Evolutionary conservation across 2,888 invertebrate genomes (phyloP).

Genomic region (Embidobia sp.): DNA sequence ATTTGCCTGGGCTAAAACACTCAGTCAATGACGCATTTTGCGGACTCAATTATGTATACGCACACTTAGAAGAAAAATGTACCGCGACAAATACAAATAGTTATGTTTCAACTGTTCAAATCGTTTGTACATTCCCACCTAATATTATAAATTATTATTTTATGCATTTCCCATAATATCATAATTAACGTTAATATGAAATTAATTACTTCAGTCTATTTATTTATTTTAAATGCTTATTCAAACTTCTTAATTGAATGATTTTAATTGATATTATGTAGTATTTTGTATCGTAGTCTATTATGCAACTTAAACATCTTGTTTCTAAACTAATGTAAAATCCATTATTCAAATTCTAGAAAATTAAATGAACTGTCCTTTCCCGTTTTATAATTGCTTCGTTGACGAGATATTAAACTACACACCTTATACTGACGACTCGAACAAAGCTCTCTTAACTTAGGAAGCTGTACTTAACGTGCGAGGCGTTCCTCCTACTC

Average conservation of each 20-base stretch:
- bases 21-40: slow-evolving; percentile 31
- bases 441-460: slow-evolving; percentile 91
- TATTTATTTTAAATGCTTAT: no score
- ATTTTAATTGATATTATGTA: no score
- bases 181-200: no score
- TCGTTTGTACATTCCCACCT: not conserved
- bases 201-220: no score
- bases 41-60: slow-evolving; percentile 31
- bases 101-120: no score
- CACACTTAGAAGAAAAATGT: slow-evolving; percentile 10
- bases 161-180: no score
- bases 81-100: slow-evolving; percentile 28
- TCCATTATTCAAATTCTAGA: not conserved
- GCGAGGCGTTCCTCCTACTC: slow-evolving; percentile 94
- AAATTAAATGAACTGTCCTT: slow-evolving; percentile 32
- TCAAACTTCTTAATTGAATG: no score
- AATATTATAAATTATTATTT: no score
- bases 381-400: slow-evolving; percentile 94
- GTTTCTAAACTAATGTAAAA: not conserved
- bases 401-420: slow-evolving; percentile 97
- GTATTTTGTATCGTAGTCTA: no score
- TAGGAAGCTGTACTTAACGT: slow-evolving; percentile 98
- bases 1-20: slow-evolving; percentile 29
- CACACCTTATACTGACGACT: slow-evolving; percentile 92
- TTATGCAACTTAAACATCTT: no score